These are phyloP conservation scores for Dermolepida albohirtum DNA, from an alignment of 2,888 invertebrate species.

Conservation along the genomic window DNA sequence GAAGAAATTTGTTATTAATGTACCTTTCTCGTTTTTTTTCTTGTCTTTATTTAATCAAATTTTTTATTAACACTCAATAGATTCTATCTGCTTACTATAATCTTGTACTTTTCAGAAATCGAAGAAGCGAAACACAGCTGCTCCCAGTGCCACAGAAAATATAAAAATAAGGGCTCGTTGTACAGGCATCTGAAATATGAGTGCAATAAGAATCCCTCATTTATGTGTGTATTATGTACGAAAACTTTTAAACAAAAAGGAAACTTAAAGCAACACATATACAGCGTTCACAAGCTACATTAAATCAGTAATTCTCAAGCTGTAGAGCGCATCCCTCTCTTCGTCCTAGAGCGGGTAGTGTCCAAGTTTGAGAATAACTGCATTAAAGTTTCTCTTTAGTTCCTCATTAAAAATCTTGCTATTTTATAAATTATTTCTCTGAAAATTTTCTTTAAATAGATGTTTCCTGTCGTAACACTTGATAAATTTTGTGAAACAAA, in stretches of 20 bases:
- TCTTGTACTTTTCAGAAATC: slow-evolving; percentile 22
- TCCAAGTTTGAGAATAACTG: no score
- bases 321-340: no score
- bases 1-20: no score
- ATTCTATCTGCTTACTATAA: slow-evolving; percentile 1
- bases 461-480: no score
- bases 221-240: slow-evolving; percentile 34
- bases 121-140: slow-evolving; percentile 35
- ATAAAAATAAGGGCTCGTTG: slow-evolving; percentile 46
- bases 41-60: slow-evolving; percentile 9
- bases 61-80: neutral
- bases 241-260: slow-evolving; percentile 40
- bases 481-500: no score
- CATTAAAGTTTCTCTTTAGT: no score
- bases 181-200: slow-evolving; percentile 44
- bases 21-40: neutral
- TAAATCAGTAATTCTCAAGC: no score
- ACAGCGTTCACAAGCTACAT: slow-evolving; percentile 36
- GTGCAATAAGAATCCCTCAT: slow-evolving; percentile 41
- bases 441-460: no score
- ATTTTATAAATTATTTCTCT: no score
- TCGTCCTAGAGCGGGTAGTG: no score
- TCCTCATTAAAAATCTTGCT: no score
- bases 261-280: slow-evolving; percentile 39
- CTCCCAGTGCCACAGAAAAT: slow-evolving; percentile 44